Base-by-base conservation (phyloP, 2,888 invertebrate species). In the Perizoma flavofasciatum region DNA sequence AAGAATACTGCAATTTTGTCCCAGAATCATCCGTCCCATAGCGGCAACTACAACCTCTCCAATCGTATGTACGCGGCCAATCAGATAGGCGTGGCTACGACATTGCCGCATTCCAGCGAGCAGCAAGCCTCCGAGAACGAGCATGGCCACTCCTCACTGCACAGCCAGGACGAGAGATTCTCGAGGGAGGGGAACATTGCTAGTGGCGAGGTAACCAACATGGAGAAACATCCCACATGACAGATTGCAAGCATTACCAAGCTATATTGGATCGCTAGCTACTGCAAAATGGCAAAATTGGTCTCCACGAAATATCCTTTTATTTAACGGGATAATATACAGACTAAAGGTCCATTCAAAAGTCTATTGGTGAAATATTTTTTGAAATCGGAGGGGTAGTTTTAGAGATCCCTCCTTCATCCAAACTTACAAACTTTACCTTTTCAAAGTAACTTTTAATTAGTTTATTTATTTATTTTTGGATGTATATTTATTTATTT, bases 1-100 rank as follows among this genome's bases (percentile, higher is more conserved):
- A 22, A 22, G 22, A 1, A 22, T 22, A 22, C 22, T 22, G 22
- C 1, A 22, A 22, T 22, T 3, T 22, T 22, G 44, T 79, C 78
- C 50, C 67, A 89, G 89, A 87, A 83, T 61, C 57, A 61, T 8
- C 81, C 86, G 66, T 70, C 83, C 1, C 74, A 83, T 47, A 69
- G 81, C 52, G 78, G 82, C 9, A 88, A 87, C 63, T 87, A 86
- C 58, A 83, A 84, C 48, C 81, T 85, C 57, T 72, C 83, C 4
- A 85, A 83, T 52, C 78, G 92, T 10, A 86, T 89, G 83, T 92
- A 85, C 63, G 88, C 87, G 0, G 86, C 92, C 1, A 92, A 92
- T 64, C 92, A 92, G 68, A 87, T 92, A 52, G 92, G 92, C 1
- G 92, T 92, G 0, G 92, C 92, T 5, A 92, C 92, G 0, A 92